Evolutionary conservation across 2,113 vertebrate genomes (phyloP), one percentile per base, ranked within the genome.

Genomic region (Campylorhamphus procurvoides): DNA sequence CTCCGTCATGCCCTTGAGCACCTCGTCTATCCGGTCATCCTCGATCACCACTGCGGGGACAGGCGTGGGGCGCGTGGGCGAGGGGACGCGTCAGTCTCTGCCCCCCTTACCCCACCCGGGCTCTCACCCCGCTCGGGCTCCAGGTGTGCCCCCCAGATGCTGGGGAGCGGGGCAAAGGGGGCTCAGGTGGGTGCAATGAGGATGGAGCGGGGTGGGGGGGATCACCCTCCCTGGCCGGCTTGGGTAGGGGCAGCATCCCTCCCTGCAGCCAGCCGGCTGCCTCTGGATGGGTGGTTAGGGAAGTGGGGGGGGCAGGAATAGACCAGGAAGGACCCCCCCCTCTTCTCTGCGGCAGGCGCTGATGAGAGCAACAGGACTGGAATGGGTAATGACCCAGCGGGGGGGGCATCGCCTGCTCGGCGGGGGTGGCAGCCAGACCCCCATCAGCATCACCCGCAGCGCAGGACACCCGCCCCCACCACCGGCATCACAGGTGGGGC

Each of bases 21-120:
- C 99, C 97, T 99, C 99, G 98, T 99, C 99, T 99, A 99, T 99
- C 98, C 99, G 98, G 98, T 99, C 99, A 97, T 99, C 99, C 98
- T 99, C 99, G 98, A 99, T 99, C 96, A 99, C 99, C 98, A 99
- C 99, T 99, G 99, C 96, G 89, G 97, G 97, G 96, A 97, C 92
- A 97, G 87, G 93, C 84, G 63, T 6, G 66, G 50, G 46, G 72
- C 42, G 80, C 56, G 76, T 91, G 84, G 95, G 84, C 62, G 50
- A 64, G 31, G 71, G 84, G 60, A 17, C 31, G 14, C 40, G 23
- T 6, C 76, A 80, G 19, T 18, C n/a, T 8, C 72, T 31, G 60
- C 33, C 47, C 27, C 77, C 6, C 31, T 39, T 14, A 5, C 5
- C 49, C 13, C 31, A 11, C 9, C 18, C 22, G 37, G 5, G 23